A percentile compares a stretch with the other conserved stretches of the same genome.
Evolutionary conservation across 2,113 vertebrate species (phyloP).

Genomic region (Odobenus rosmarus): DNA sequence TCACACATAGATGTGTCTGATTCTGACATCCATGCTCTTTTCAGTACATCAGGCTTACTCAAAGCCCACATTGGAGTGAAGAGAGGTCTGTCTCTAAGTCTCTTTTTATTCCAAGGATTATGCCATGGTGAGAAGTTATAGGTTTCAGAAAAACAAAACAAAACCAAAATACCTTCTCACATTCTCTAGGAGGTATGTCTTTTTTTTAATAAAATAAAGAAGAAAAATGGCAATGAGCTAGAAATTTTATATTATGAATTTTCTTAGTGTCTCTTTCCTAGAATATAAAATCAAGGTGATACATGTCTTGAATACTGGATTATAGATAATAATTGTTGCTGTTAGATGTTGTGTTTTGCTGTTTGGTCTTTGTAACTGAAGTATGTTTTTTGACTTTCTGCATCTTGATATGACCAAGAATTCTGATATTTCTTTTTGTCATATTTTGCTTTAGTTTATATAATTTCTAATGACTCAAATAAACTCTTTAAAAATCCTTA

Average conservation of each 20-base stretch:
- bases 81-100: not conserved
- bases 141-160: not conserved
- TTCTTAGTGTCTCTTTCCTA: not conserved
- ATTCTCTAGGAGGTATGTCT: not conserved
- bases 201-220: not conserved
- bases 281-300: not conserved
- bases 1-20: not conserved
- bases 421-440: not conserved
- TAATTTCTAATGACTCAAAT: not conserved
- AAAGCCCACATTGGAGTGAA: not conserved
- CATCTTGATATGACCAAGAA: not conserved
- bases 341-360: not conserved
- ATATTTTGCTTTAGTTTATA: not conserved
- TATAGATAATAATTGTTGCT: not conserved
- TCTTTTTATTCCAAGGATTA: not conserved
- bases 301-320: not conserved
- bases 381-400: not conserved
- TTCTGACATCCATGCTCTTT: not conserved
- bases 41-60: not conserved
- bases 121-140: not conserved
- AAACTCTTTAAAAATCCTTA: not conserved
- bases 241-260: slow-evolving; percentile 5
- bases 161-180: not conserved
- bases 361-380: not conserved
- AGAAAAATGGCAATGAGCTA: not conserved